These are phyloP conservation scores for Poeciliopsis turrubarensis DNA, from an alignment of 2,113 vertebrate species.

Conservation along the genomic window DNA sequence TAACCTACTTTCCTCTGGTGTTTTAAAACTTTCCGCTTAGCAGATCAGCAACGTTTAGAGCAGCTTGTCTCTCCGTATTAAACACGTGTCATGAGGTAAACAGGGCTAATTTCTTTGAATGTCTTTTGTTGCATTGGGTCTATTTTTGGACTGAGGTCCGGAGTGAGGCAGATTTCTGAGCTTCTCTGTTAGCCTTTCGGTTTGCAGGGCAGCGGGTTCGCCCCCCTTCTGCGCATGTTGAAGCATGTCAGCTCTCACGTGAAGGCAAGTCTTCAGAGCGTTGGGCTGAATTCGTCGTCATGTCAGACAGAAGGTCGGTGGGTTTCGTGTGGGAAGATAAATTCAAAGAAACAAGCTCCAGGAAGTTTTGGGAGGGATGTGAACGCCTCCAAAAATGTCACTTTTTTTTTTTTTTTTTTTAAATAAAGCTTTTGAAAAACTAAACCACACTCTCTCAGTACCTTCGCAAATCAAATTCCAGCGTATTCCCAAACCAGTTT, in stretches of 20 bases:
- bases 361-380: not conserved
- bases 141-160: not conserved
- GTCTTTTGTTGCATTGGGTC: not conserved
- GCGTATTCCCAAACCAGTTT: not conserved
- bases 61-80: constrained; percentile 2
- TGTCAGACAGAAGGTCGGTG: constrained; percentile 27
- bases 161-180: not conserved
- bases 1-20: constrained; percentile 18
- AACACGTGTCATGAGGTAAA: not conserved
- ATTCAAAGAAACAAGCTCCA: constrained; percentile 22
- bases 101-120: not conserved
- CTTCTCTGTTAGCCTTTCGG: no score
- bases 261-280: constrained; percentile 17
- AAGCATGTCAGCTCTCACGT: constrained; percentile 7
- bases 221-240: not conserved
- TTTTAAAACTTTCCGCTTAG: constrained; percentile 16
- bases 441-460: no score
- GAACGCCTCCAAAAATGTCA: no score
- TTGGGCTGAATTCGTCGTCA: not conserved
- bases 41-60: constrained; percentile 5
- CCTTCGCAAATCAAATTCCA: not conserved
- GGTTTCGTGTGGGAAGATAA: constrained; percentile 10
- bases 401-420: no score
- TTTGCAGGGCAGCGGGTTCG: not conserved
- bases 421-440: no score